Conservation (phyloP, 1,140 invertebrate genomes). For the Copidosoma floridanum region DNA sequence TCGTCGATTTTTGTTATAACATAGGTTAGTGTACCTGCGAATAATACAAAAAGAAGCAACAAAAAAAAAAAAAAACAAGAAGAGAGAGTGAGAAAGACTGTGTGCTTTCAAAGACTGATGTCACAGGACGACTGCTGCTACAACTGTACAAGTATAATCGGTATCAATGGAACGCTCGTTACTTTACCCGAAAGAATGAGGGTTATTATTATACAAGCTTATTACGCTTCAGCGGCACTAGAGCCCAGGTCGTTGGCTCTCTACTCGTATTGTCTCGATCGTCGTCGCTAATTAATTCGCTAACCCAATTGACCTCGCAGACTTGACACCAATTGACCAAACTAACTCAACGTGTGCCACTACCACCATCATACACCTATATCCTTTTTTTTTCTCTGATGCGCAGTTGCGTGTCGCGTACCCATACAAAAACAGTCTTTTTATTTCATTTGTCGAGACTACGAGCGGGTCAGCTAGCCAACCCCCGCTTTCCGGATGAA, state of each 20-base stretch:
- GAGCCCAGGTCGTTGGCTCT: conserved; percentile 25
- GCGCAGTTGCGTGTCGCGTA: neutral
- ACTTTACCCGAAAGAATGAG: neutral
- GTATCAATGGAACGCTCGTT: too few species aligned
- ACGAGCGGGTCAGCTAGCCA: too few species aligned
- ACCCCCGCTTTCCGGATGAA: too few species aligned
- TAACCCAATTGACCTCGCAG: conserved; percentile 39
- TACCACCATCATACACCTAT: neutral
- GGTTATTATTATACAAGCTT: conserved; percentile 8
- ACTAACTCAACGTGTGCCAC: conserved; percentile 18
- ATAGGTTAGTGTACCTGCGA: too few species aligned
- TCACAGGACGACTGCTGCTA: too few species aligned
- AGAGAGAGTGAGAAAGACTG: too few species aligned
- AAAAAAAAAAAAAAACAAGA: too few species aligned
- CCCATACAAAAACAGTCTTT: neutral
- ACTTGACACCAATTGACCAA: conserved; percentile 43
- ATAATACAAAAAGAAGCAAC: too few species aligned
- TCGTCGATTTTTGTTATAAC: too few species aligned
- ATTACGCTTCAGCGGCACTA: neutral
- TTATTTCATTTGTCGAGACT: too few species aligned
- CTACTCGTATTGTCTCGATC: conserved; percentile 6
- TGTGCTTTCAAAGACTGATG: too few species aligned
- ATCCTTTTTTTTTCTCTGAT: neutral
- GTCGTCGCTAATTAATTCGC: conserved; percentile 25
- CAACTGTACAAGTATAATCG: too few species aligned